phyloP scores from a whole-genome alignment of 2,113 vertebrate genomes.

The Stegastes partitus region DNA sequence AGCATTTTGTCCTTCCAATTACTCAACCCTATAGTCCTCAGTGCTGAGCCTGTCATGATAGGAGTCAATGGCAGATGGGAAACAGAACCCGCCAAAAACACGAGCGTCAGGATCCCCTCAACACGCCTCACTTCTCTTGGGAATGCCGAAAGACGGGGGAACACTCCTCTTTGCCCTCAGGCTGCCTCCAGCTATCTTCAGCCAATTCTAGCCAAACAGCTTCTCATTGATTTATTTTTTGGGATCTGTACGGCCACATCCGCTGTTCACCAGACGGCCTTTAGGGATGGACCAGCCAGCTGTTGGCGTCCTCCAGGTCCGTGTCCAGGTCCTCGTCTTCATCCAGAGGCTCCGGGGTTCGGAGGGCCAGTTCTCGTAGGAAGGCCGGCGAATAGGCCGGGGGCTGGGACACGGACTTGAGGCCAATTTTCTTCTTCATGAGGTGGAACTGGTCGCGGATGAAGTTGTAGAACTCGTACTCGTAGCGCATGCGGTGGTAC shows the following conservation, averaged over 20 bases:
- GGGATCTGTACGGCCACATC: not conserved
- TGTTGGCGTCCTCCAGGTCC: slow-evolving; percentile 84
- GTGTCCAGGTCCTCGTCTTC: slow-evolving; percentile 93
- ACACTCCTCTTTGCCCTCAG: slow-evolving; percentile 30
- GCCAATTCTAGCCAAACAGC: slow-evolving; percentile 36
- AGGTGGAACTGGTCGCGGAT: slow-evolving; percentile 97
- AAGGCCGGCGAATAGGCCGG: slow-evolving; percentile 84
- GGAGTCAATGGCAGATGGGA: slow-evolving; percentile 47
- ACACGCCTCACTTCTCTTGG: slow-evolving; percentile 50
- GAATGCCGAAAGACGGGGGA: slow-evolving; percentile 54
- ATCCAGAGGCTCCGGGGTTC: slow-evolving; percentile 91
- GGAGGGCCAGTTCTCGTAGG: slow-evolving; percentile 87
- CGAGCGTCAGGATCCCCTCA: slow-evolving; percentile 52
- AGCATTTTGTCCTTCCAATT: slow-evolving; percentile 58
- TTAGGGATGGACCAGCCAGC: slow-evolving; percentile 85
- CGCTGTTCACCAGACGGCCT: slow-evolving; percentile 9
- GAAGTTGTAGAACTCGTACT: slow-evolving; percentile 98
- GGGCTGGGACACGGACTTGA: slow-evolving; percentile 86
- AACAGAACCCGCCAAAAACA: slow-evolving; percentile 64
- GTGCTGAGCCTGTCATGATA: slow-evolving; percentile 46
- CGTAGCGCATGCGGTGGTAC: slow-evolving; percentile 95
- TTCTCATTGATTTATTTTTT: not conserved
- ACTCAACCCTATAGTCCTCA: slow-evolving; percentile 47
- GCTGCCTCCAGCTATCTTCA: slow-evolving; percentile 45
- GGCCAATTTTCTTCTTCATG: slow-evolving; percentile 95